Conservation (phyloP, 2,888 invertebrate genomes). For the Erynnis tages region DNA sequence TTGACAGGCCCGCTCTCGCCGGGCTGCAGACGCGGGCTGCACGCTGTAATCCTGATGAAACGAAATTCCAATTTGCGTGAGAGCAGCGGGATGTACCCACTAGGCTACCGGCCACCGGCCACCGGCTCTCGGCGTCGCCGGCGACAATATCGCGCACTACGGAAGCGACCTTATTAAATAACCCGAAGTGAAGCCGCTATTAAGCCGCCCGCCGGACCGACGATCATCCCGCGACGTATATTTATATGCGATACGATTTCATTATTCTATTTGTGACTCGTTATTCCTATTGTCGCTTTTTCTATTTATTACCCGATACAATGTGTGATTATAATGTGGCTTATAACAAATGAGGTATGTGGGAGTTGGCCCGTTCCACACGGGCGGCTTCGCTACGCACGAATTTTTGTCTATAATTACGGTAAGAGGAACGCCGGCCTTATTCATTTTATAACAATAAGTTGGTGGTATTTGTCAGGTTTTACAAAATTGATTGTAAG, state of each 20-base stretch:
- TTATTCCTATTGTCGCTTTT: constrained; percentile 79
- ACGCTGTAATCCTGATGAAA: constrained; percentile 30
- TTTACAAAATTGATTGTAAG: background rate
- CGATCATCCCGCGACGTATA: constrained; percentile 65
- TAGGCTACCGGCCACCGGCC: background rate
- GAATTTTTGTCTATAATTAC: constrained; percentile 39
- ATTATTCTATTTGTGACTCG: constrained; percentile 77
- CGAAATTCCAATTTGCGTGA: constrained; percentile 36
- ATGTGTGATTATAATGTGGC: constrained; percentile 78
- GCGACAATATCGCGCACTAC: constrained; percentile 35
- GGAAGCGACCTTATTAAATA: constrained; percentile 67
- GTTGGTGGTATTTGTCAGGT: constrained; percentile 3
- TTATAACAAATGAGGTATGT: constrained; percentile 71
- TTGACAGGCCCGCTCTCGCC: constrained; percentile 8
- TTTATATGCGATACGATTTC: constrained; percentile 77
- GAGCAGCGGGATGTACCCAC: constrained; percentile 13
- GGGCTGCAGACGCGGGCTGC: background rate
- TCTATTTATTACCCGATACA: constrained; percentile 76
- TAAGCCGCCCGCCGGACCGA: constrained; percentile 73
- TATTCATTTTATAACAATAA: constrained; percentile 17
- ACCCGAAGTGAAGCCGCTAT: constrained; percentile 50
- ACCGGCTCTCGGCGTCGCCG: constrained; percentile 8
- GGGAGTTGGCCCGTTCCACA: constrained; percentile 66
- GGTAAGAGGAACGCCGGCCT: constrained; percentile 29
- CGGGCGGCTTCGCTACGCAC: constrained; percentile 48